Conservation (phyloP, 2,888 invertebrate species). For the Volucella inanis region DNA sequence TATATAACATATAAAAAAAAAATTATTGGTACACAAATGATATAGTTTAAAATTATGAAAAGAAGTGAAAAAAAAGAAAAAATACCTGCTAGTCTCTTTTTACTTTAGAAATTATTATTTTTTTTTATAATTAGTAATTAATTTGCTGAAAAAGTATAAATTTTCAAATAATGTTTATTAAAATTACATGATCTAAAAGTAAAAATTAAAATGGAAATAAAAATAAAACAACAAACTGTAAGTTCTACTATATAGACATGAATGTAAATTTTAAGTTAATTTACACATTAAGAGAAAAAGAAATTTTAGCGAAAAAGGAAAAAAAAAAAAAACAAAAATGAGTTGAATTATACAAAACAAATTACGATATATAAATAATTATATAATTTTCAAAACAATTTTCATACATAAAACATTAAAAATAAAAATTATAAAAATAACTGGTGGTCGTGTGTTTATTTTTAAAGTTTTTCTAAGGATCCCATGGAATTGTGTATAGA, state of each 20-base stretch:
- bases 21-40: slow-evolving; percentile 37
- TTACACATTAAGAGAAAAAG: slow-evolving; percentile 30
- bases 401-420: slow-evolving; percentile 61
- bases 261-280: slow-evolving; percentile 56
- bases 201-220: slow-evolving; percentile 11
- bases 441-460: too few relatives aligned
- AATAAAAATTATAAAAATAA: slow-evolving; percentile 54
- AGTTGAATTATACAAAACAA: slow-evolving; percentile 31
- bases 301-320: neutral
- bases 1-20: slow-evolving; percentile 35
- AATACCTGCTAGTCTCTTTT: slow-evolving; percentile 53
- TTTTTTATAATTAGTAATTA: slow-evolving; percentile 17
- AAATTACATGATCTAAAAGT: neutral
- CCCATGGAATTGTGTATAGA: too few relatives aligned
- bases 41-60: slow-evolving; percentile 31
- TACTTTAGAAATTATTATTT: slow-evolving; percentile 22
- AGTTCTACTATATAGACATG: slow-evolving; percentile 50
- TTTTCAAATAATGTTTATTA: slow-evolving; percentile 34
- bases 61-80: slow-evolving; percentile 21
- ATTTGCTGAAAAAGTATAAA: slow-evolving; percentile 56
- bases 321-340: slow-evolving; percentile 18
- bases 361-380: slow-evolving; percentile 12
- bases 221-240: slow-evolving; percentile 29
- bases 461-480: too few relatives aligned
- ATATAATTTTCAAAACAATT: slow-evolving; percentile 58